Conservation (phyloP, 2,113 vertebrate genomes). For the Tachuris rubrigastra region DNA sequence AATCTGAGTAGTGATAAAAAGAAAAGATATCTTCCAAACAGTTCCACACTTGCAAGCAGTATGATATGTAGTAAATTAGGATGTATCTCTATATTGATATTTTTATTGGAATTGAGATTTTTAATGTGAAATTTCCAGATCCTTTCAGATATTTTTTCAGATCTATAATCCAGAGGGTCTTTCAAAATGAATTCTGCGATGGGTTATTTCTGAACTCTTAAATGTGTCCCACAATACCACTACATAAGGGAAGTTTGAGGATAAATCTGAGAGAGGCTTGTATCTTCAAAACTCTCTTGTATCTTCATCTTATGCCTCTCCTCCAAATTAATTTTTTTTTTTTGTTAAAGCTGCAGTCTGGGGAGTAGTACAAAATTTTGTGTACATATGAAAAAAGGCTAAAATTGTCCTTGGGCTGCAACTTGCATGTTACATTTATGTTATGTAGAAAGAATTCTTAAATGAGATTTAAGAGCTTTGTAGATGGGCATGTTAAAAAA, state of each 20-base stretch:
- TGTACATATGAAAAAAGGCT: background rate
- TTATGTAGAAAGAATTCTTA: background rate
- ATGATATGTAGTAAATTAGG: background rate
- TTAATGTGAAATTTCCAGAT: background rate
- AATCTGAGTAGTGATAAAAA: background rate
- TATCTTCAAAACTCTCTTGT: background rate
- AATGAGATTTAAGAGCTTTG: background rate
- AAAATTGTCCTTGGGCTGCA: background rate
- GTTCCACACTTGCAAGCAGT: background rate
- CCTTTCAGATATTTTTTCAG: background rate
- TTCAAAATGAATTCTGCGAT: background rate
- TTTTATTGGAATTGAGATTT: background rate
- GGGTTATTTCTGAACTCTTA: background rate
- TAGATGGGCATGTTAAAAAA: background rate
- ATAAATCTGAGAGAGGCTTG: background rate
- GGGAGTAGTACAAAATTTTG: background rate
- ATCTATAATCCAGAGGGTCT: background rate
- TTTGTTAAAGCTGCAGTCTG: background rate
- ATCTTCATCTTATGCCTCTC: background rate
- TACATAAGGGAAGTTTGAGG: background rate
- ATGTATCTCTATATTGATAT: background rate
- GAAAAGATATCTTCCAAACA: background rate
- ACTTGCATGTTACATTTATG: background rate
- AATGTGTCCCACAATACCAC: background rate
- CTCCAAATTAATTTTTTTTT: background rate